Conservation (phyloP, 2,888 invertebrate species). For the Limnephilus auricula region DNA sequence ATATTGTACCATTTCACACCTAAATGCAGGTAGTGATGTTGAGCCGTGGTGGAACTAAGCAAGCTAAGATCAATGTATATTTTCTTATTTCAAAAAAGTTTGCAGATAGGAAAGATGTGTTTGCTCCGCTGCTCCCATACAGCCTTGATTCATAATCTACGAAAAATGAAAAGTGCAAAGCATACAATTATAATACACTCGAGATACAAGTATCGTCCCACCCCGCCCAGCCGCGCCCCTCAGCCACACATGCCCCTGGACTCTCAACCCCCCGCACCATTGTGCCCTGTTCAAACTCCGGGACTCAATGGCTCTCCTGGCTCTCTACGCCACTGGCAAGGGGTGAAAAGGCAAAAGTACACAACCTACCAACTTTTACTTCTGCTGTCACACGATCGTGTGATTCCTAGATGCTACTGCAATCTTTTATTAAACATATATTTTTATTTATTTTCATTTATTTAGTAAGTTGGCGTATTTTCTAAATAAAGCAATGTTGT, state of each 20-base stretch:
- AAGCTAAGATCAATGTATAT: too few species aligned
- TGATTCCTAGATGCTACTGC: neutral
- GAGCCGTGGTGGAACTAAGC: too few species aligned
- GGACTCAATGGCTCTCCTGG: conserved; percentile 59
- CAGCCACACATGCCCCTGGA: conserved; percentile 4
- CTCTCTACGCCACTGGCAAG: conserved; percentile 43
- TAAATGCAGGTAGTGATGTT: too few species aligned
- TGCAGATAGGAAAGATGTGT: neutral
- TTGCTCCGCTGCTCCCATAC: neutral
- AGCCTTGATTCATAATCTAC: conserved; percentile 41
- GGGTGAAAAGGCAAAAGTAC: conserved; percentile 49
- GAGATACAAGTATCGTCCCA: conserved; percentile 52
- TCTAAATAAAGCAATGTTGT: too few species aligned
- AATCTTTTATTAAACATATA: neutral
- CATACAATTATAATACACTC: conserved; percentile 63
- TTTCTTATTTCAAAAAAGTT: too few species aligned
- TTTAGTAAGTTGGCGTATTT: neutral
- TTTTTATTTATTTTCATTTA: neutral
- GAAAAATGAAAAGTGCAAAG: conserved; percentile 63
- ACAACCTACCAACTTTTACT: conserved; percentile 2
- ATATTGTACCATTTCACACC: too few species aligned
- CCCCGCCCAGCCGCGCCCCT: conserved; percentile 27
- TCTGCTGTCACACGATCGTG: neutral
- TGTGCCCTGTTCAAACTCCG: conserved; percentile 50
- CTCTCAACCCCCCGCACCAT: conserved; percentile 28